Percentiles rank a stretch among this genome's conserved stretches.
These are phyloP conservation scores for Coelogynopora nodosa DNA, from an alignment of 2,888 invertebrate genomes.

Conservation along the genomic window DNA sequence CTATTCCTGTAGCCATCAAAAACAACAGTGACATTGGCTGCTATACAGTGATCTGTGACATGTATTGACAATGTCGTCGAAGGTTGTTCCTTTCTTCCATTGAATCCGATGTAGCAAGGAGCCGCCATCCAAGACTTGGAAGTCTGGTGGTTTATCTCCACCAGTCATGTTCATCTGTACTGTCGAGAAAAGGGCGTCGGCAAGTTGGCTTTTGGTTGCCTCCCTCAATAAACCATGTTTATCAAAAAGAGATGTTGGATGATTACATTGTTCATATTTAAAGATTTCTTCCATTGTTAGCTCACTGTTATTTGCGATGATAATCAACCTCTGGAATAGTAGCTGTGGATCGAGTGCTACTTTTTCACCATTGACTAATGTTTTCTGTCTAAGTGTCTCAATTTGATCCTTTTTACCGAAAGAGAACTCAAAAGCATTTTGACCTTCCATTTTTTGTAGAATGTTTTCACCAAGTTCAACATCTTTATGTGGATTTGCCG, in stretches of 20 bases:
- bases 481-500: neutral
- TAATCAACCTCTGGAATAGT: neutral
- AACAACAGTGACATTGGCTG: slow-evolving; percentile 47
- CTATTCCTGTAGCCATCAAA: slow-evolving; percentile 51
- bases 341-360: slow-evolving; percentile 16
- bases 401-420: neutral
- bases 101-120: neutral
- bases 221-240: slow-evolving; percentile 44
- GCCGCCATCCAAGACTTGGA: slow-evolving; percentile 1
- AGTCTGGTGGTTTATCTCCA: slow-evolving; percentile 48
- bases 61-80: slow-evolving; percentile 5
- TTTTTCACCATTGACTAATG: neutral
- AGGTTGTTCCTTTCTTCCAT: neutral
- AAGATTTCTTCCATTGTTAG: slow-evolving; percentile 44
- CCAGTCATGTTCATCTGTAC: slow-evolving; percentile 46
- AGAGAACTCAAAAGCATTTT: neutral
- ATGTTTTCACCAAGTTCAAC: neutral
- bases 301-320: slow-evolving; percentile 1
- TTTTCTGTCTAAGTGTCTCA: neutral
- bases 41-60: slow-evolving; percentile 46
- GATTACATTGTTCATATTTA: slow-evolving; percentile 48
- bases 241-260: slow-evolving; percentile 50
- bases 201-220: slow-evolving; percentile 49
- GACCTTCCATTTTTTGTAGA: neutral
- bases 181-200: slow-evolving; percentile 50